Evolutionary conservation across 2,113 vertebrate genomes (phyloP), one percentile per base, ranked within the genome.

Genomic region (Eublepharis macularius): DNA sequence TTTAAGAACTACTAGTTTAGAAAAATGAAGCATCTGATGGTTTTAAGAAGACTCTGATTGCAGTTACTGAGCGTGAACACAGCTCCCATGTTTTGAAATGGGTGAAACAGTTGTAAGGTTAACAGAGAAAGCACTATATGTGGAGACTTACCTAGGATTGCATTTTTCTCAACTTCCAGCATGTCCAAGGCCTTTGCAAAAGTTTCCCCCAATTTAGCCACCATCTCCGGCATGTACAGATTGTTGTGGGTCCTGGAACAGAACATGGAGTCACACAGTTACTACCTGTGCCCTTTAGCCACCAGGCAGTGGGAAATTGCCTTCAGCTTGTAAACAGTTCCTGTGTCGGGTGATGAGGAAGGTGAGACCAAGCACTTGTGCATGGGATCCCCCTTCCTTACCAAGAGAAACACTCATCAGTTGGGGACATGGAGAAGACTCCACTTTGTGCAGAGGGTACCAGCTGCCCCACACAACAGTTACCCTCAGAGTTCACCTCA

Each of bases 151-250:
- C 98, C 98, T 90, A 99, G 96, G 94, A 99, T 97, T 81, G 95
- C 86, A 77, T 98, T 98, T 93, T 97, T 99, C 89, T 99, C 99
- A 57, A 95, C 95, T 12, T 99, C 98, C 95, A 98, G 95, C 94
- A 99, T 95, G 32, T 99, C 98, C 69, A 98, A 95, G 41, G 96
- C 97, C 80, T 96, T 96, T 66, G 95, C 91, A 88, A 98, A 99
- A 0, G 97, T 96, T 39, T 98, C 97, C 19, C 98, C 98, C 90
- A 99, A 97, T 79, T 97, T 97, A 87, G 96, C 95, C 93, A 97
- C 87, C 94, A 99, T 97, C 92, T 99, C 98, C 54, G 98, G 97
- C 76, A 92, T 90, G 91, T 98, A 99, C 63, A 99, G 96, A 87
- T 96, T 97, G 95, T 98, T 99, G 88, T 97, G 97, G 80, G 98